Evolutionary conservation across 2,797 vertebrate genomes (phyloP).

Genomic region (Pipistrellus nathusii): DNA sequence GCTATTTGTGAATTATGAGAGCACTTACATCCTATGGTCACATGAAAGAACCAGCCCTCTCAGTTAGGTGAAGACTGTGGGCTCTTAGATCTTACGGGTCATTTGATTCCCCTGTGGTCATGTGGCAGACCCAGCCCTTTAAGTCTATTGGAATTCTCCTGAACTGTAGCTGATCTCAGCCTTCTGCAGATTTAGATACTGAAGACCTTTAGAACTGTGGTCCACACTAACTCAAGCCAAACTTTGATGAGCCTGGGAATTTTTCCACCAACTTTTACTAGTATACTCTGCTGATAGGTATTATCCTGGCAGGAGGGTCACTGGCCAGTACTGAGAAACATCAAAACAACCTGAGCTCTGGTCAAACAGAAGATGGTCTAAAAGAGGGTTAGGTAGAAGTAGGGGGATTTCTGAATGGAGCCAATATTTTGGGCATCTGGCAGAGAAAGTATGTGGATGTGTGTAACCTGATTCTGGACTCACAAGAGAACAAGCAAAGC

Average conservation of each 20-base stretch:
- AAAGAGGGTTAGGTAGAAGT: background rate
- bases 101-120: background rate
- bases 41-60: no score
- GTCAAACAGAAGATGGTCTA: background rate
- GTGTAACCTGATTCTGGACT: background rate
- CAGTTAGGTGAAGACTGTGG: no score
- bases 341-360: background rate
- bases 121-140: background rate
- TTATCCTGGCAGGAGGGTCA: background rate
- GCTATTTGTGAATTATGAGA: background rate
- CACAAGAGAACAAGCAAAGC: background rate
- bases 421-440: background rate
- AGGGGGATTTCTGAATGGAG: background rate
- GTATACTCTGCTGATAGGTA: background rate
- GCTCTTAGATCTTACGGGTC: no score
- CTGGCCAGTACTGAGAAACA: background rate
- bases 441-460: background rate
- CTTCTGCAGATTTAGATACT: background rate
- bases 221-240: background rate
- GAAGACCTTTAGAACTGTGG: background rate
- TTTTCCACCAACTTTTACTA: background rate
- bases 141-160: background rate
- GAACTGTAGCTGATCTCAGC: background rate
- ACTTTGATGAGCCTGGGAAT: background rate
- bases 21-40: background rate